Conservation (phyloP, 2,113 vertebrate genomes). For the Myrmecophaga tridactyla region DNA sequence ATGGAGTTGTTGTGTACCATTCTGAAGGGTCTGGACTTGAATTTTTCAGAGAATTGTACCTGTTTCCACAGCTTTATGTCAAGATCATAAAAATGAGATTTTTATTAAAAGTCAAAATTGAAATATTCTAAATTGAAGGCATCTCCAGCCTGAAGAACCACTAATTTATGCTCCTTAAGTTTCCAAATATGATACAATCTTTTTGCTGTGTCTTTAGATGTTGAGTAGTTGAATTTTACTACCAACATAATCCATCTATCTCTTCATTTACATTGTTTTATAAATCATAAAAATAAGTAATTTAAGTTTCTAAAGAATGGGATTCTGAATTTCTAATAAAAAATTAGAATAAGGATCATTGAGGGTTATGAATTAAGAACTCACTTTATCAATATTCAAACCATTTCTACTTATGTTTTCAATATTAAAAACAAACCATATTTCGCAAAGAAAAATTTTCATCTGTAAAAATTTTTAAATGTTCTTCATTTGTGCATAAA, state of each 20-base stretch:
- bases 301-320: neutral
- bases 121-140: neutral
- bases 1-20: no score
- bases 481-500: neutral
- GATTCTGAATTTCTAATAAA: neutral
- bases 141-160: neutral
- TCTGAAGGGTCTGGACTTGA: neutral
- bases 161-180: neutral
- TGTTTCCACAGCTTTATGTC: neutral
- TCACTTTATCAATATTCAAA: neutral
- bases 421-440: neutral
- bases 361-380: conserved; percentile 4
- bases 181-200: neutral
- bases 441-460: conserved; percentile 42
- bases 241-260: neutral
- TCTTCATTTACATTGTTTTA: neutral
- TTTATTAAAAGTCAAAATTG: neutral
- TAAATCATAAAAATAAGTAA: neutral
- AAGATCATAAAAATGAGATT: neutral
- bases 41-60: neutral
- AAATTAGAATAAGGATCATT: neutral
- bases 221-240: neutral
- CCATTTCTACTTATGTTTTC: neutral
- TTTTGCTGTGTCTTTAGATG: neutral
- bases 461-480: neutral